Evolutionary conservation across 1,140 invertebrate species (phyloP).

Genomic region (Hetaerina americana): DNA sequence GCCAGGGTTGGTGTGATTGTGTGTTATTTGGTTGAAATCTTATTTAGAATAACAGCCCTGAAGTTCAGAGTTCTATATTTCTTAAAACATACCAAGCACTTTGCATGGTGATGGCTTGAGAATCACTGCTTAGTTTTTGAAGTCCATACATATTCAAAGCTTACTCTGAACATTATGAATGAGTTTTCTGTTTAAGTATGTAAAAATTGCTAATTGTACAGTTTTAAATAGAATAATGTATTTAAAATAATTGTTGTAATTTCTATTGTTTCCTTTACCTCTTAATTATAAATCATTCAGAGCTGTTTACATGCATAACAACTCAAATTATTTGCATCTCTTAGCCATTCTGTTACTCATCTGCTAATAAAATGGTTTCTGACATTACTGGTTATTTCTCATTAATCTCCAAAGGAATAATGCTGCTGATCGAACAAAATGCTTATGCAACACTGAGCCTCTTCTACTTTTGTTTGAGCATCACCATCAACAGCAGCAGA

Average conservation of each 20-base stretch:
- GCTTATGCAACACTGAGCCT: background rate
- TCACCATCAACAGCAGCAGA: background rate
- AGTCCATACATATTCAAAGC: too few relatives aligned
- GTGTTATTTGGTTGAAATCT: too few relatives aligned
- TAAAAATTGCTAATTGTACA: background rate
- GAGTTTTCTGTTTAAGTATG: too few relatives aligned
- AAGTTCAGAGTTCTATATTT: too few relatives aligned
- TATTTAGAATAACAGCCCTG: too few relatives aligned
- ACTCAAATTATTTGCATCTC: background rate
- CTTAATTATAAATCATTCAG: too few relatives aligned
- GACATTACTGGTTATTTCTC: background rate
- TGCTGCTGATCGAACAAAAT: background rate
- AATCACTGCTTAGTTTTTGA: too few relatives aligned
- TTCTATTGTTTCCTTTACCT: too few relatives aligned
- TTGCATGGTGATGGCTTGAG: too few relatives aligned
- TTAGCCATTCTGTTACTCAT: background rate
- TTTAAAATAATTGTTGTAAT: background rate
- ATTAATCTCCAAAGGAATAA: background rate
- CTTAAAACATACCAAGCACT: too few relatives aligned
- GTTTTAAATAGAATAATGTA: background rate
- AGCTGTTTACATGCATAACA: background rate
- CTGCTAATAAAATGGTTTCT: background rate
- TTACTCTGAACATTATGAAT: too few relatives aligned
- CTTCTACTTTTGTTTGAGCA: background rate
- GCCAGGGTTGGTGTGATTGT: too few relatives aligned